These are phyloP conservation scores for Lamprotornis superbus DNA, from an alignment of 2,113 vertebrate genomes.

Conservation along the genomic window DNA sequence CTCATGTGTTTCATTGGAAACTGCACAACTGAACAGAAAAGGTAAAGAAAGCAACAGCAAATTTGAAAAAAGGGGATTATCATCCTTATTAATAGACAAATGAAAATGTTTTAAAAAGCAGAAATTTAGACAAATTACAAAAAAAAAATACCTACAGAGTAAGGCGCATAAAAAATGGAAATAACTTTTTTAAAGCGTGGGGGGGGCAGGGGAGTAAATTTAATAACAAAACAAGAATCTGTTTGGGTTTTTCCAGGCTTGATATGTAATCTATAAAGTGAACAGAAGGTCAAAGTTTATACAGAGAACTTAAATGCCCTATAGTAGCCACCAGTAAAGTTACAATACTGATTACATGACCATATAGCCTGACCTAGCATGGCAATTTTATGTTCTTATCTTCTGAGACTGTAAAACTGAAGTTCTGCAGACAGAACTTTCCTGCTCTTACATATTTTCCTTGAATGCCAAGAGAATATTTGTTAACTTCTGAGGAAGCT, in stretches of 20 bases:
- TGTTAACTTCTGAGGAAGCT: background rate
- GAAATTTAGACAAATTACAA: background rate
- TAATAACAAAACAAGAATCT: background rate
- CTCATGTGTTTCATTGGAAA: background rate
- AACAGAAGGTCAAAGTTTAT: slow-evolving; percentile 19
- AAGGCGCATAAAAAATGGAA: background rate
- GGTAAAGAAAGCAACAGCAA: background rate
- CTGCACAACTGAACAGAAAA: background rate
- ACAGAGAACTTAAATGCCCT: slow-evolving; percentile 1
- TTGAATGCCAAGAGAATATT: background rate
- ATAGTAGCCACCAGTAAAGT: background rate
- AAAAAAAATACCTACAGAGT: background rate
- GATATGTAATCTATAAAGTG: slow-evolving; percentile 27
- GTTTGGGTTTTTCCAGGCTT: background rate
- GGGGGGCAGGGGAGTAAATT: background rate
- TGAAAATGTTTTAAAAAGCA: background rate
- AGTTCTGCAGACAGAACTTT: background rate
- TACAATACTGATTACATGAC: background rate
- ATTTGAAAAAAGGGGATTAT: background rate
- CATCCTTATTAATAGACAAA: background rate
- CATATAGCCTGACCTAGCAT: background rate
- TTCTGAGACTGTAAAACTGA: background rate
- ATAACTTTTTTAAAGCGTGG: background rate
- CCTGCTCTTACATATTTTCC: background rate
- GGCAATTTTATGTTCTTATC: background rate